These are phyloP conservation scores for Coturnix japonica DNA, from an alignment of 2,113 vertebrate species.

Conservation along the genomic window DNA sequence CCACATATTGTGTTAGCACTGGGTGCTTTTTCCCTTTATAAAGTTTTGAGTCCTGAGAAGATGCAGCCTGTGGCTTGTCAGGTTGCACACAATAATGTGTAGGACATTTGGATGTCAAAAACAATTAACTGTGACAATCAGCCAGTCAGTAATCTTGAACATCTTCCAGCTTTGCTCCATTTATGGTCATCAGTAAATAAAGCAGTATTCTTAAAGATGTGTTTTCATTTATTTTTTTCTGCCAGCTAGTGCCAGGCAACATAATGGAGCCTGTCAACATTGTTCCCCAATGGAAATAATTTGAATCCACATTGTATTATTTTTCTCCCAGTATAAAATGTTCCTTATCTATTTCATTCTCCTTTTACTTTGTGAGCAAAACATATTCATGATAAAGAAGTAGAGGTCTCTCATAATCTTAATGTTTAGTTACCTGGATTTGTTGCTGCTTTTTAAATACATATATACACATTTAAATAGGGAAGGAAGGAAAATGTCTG, in stretches of 20 bases:
- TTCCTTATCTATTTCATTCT: not conserved
- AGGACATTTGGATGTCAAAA: slow-evolving; percentile 35
- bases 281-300: slow-evolving; percentile 7
- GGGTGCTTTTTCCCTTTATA: not conserved
- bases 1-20: not conserved
- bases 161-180: slow-evolving; percentile 53
- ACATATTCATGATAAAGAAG: slow-evolving; percentile 7
- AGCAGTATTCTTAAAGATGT: slow-evolving; percentile 27
- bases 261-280: slow-evolving; percentile 3
- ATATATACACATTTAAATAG: not conserved
- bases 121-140: slow-evolving; percentile 53
- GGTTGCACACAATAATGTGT: not conserved
- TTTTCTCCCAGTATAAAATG: not conserved
- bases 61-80: not conserved
- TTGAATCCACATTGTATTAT: slow-evolving; percentile 3
- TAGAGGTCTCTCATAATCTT: not conserved
- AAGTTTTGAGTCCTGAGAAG: not conserved
- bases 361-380: not conserved
- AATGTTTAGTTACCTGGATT: not conserved
- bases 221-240: slow-evolving; percentile 59
- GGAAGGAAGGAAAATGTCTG: not conserved
- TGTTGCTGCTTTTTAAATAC: not conserved
- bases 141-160: slow-evolving; percentile 14
- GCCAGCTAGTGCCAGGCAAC: slow-evolving; percentile 60
- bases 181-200: slow-evolving; percentile 57